Percentiles rank a stretch among this genome's conserved stretches.
These are phyloP conservation scores for Myiotriccus ornatus DNA, from an alignment of 2,797 vertebrate genomes.

Conservation along the genomic window DNA sequence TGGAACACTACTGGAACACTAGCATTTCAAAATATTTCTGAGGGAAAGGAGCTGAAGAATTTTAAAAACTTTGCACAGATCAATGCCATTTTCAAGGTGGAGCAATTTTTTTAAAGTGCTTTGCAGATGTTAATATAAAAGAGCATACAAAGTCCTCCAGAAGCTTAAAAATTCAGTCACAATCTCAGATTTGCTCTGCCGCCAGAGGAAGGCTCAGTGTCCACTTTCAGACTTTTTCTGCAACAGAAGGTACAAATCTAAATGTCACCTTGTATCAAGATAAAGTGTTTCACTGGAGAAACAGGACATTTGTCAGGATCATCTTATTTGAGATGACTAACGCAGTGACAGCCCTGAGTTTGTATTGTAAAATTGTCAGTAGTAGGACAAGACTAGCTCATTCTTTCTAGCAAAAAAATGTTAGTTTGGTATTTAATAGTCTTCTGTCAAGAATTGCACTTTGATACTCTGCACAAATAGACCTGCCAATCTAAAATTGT, in stretches of 20 bases:
- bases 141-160: not conserved
- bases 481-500: not conserved
- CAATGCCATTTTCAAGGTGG: not conserved
- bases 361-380: not conserved
- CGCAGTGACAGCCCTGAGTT: not conserved
- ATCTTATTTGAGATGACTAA: not conserved
- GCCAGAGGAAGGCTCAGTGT: not conserved
- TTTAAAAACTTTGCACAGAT: not conserved
- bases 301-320: not conserved
- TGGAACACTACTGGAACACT: not conserved
- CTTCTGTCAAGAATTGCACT: not conserved
- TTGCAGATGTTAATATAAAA: not conserved
- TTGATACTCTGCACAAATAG: not conserved
- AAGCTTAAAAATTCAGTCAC: not conserved
- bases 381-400: not conserved
- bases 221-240: not conserved
- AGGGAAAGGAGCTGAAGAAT: not conserved
- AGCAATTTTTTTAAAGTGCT: not conserved
- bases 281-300: not conserved
- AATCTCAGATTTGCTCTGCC: not conserved
- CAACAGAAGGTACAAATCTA: slow-evolving; percentile 27
- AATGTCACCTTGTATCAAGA: not conserved
- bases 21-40: not conserved
- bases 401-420: not conserved
- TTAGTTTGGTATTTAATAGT: not conserved